These are phyloP conservation scores for Cladopsammia gracilis DNA, from an alignment of 64 coral and sea anemone species.

Conservation along the genomic window DNA sequence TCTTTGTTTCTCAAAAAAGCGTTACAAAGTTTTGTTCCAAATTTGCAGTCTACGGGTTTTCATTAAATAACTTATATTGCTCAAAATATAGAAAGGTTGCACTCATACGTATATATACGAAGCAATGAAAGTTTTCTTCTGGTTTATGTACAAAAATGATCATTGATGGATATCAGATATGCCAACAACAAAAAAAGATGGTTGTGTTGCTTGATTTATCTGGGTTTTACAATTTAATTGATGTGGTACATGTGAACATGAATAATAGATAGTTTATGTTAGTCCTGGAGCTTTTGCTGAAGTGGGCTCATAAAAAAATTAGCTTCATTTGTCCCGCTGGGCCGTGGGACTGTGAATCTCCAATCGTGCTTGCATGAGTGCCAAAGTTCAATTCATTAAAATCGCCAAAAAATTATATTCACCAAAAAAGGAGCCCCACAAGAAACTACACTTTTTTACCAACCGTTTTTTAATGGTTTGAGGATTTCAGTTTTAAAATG, in stretches of 20 bases:
- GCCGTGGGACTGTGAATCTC: not conserved
- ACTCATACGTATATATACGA: not conserved
- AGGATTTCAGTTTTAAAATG: too few species aligned
- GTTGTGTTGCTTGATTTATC: not conserved
- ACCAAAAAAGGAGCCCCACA: too few species aligned
- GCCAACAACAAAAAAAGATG: not conserved
- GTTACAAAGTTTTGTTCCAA: too few species aligned
- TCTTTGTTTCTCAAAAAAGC: too few species aligned
- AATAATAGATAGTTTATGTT: constrained; percentile 39
- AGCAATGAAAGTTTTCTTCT: not conserved
- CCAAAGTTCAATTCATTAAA: not conserved
- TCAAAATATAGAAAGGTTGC: too few species aligned
- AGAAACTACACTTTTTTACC: too few species aligned
- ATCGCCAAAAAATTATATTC: too few species aligned
- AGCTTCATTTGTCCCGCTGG: not conserved
- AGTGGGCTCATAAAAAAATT: not conserved
- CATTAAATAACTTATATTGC: too few species aligned
- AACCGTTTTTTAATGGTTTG: too few species aligned
- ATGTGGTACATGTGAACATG: not conserved
- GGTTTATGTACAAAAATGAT: not conserved
- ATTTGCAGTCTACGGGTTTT: too few species aligned
- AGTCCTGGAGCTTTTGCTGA: not conserved
- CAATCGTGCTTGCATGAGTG: not conserved
- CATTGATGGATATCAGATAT: not conserved
- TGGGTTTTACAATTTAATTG: constrained; percentile 19